Percentiles rank a stretch among this genome's conserved stretches.
phyloP scores from a whole-genome alignment of 2,113 vertebrate genomes.

The Tachysurus fulvidraco region DNA sequence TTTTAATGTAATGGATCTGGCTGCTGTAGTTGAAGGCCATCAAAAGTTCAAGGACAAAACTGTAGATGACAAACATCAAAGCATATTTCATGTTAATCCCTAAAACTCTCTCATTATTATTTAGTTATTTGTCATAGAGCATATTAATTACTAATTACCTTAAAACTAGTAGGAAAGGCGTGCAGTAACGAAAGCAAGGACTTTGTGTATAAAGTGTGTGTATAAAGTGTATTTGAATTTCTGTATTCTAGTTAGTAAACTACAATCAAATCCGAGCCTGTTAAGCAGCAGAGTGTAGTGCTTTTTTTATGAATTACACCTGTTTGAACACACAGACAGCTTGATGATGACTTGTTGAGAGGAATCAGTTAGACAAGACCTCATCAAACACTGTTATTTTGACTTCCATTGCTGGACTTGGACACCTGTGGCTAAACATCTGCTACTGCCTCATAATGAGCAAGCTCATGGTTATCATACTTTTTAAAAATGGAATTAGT shows the following conservation, averaged over 20 bases:
- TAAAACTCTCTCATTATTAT: not conserved
- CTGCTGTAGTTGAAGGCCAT: not conserved
- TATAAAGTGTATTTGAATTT: not conserved
- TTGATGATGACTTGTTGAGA: conserved; percentile 24
- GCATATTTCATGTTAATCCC: not conserved
- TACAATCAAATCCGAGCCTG: not conserved
- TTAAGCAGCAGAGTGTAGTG: not conserved
- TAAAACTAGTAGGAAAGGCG: not conserved
- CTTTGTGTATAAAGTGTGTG: not conserved
- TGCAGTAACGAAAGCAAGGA: not conserved
- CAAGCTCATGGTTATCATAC: not conserved
- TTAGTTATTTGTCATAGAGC: not conserved
- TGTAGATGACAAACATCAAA: not conserved
- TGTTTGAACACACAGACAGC: conserved; percentile 1
- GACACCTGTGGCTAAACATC: conserved; percentile 14
- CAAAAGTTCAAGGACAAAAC: not conserved
- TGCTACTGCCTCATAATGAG: not conserved
- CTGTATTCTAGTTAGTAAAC: not conserved
- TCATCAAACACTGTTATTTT: not conserved
- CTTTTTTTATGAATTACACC: not conserved
- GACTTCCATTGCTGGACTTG: not conserved
- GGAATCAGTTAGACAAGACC: not conserved
- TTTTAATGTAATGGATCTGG: conserved; percentile 32
- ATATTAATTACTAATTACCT: not conserved
- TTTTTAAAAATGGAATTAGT: not conserved